Base-by-base conservation (phyloP, 2,113 vertebrate species). In the Corythornis cristatus region DNA sequence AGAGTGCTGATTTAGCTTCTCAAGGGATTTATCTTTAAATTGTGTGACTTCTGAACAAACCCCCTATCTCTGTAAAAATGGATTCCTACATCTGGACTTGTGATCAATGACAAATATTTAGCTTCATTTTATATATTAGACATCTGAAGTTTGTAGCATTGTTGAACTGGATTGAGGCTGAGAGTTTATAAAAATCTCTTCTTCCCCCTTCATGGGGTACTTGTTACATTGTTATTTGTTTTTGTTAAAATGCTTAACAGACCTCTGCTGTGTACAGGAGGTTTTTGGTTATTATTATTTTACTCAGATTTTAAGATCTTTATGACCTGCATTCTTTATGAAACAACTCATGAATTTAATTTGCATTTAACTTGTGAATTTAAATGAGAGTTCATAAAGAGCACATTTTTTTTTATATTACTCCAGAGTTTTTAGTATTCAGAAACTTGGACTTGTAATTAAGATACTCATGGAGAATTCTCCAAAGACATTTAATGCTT, bases 1-100 rank as follows among this genome's bases (percentile, higher is more conserved):
- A 42, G 76, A 35, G 12, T 26, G 23, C 17, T 71, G 33, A 64
- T 51, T 37, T 29, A 46, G 4, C 28, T 37, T 68, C 35, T 53
- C 13, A 29, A 35, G 43, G 48, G 25, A 11, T 58, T 60, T 33
- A 18, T 51, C 29, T 35, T 56, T 15, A 35, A 68, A 43, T n/a
- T 60, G 2, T 6, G 1, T 46, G 57, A 74, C 20, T 89, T 80
- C 7, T 48, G 81, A 72, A 67, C 58, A 78, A 81, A 51, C 60
- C 3, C 0, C 10, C 2, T 20, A 6, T 68, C 31, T 73, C 23
- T 8, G 5, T 65, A 33, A 51, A 64, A 4, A n/a, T 1, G 1
- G 12, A 10, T 46, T 86, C 57, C 1, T 57, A 33, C 23, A 43
- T 57, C 7, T 75, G 25, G 31, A 29, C 2, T 22, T 66, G 26